Conservation (phyloP, 35 echinoderm and acorn worm species). For the Heliocidaris tuberculata region DNA sequence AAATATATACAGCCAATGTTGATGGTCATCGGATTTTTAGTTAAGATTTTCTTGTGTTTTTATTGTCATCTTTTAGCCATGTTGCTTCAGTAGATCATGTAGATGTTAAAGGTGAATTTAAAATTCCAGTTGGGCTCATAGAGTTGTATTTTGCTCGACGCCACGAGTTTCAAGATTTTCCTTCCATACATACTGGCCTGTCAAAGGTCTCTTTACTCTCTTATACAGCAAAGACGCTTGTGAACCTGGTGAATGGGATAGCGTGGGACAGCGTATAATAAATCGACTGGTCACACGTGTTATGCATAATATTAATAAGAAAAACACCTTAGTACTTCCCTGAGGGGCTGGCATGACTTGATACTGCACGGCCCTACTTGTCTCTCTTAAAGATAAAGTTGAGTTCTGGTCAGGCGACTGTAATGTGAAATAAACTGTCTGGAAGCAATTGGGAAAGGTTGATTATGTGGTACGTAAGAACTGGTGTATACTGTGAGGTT, state of each 20-base stretch:
- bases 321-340: background rate
- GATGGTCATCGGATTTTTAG: no score
- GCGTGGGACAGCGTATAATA: background rate
- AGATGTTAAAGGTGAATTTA: background rate
- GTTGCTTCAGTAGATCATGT: background rate
- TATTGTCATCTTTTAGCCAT: background rate
- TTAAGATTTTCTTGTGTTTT: background rate
- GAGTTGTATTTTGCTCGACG: no score
- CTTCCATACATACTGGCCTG: no score
- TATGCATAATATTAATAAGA: constrained; percentile 4
- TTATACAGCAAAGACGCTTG: background rate
- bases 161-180: no score
- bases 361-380: background rate
- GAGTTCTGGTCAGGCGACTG: no score
- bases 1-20: no score
- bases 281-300: background rate
- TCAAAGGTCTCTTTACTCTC: no score
- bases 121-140: background rate
- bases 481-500: no score
- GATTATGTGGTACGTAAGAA: no score
- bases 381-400: background rate
- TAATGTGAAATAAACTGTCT: no score
- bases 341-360: background rate
- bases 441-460: no score
- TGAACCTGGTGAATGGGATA: background rate